These are phyloP conservation scores for Menura novaehollandiae DNA, from an alignment of 2,113 vertebrate genomes.

Conservation along the genomic window DNA sequence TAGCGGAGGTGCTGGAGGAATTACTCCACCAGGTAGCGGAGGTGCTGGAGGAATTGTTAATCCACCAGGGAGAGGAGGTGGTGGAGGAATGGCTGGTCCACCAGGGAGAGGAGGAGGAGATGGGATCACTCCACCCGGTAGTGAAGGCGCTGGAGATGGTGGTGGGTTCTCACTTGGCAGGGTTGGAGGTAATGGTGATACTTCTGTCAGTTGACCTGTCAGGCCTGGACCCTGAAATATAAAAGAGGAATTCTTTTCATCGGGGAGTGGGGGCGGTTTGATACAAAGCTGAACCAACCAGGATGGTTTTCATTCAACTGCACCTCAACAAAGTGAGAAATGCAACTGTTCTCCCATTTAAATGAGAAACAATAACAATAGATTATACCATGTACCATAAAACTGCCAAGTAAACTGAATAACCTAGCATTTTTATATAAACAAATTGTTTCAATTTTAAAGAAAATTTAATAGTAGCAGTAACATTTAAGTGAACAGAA, in stretches of 20 bases:
- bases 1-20: fast-evolving
- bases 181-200: conserved; percentile 12
- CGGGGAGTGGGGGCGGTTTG: neutral
- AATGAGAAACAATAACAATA: conserved; percentile 32
- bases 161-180: conserved; percentile 16
- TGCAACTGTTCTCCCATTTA: neutral
- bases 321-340: neutral
- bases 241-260: neutral
- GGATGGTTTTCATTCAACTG: neutral
- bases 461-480: conserved; percentile 49
- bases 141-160: neutral
- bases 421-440: conserved; percentile 20
- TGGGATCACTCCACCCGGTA: neutral
- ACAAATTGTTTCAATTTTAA: conserved; percentile 37
- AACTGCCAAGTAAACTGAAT: conserved; percentile 36
- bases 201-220: conserved; percentile 32
- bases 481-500: conserved; percentile 39
- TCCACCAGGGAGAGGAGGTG: fast-evolving
- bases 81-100: fast-evolving
- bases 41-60: fast-evolving
- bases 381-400: neutral
- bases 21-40: fast-evolving
- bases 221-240: conserved; percentile 67
- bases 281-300: neutral
- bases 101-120: neutral